These are phyloP conservation scores for Centropyge bicolor DNA, from an alignment of 2,797 vertebrate species.

Conservation along the genomic window DNA sequence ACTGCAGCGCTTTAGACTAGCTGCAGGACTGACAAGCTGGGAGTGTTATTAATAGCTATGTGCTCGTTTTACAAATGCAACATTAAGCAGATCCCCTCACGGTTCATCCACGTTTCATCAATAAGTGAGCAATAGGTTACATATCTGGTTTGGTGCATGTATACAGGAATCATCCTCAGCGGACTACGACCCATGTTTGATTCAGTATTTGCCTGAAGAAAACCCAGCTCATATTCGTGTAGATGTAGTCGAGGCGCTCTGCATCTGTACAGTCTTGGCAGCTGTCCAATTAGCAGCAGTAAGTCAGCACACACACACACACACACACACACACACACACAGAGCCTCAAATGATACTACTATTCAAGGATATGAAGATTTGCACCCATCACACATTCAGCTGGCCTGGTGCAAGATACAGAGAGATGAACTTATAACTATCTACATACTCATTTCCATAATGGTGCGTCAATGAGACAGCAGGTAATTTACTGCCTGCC, in stretches of 20 bases:
- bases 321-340: neutral
- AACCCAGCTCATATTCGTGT: constrained; percentile 7
- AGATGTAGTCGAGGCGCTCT: constrained; percentile 32
- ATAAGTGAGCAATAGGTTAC: constrained; percentile 26
- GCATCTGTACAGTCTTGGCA: constrained; percentile 31
- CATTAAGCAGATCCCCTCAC: constrained; percentile 20
- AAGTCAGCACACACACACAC: neutral
- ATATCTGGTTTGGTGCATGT: neutral
- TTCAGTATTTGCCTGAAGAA: constrained; percentile 21
- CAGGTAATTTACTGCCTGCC: constrained; percentile 33
- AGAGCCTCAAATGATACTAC: constrained; percentile 1
- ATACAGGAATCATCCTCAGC: constrained; percentile 9
- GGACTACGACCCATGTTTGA: neutral
- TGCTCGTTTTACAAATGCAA: constrained; percentile 43
- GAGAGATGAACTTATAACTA: constrained; percentile 27
- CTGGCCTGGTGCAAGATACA: neutral
- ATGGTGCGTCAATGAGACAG: constrained; percentile 20
- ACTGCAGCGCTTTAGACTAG: constrained; percentile 32
- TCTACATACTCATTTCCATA: constrained; percentile 36
- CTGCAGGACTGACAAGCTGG: constrained; percentile 24
- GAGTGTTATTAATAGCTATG: constrained; percentile 12
- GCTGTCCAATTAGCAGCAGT: constrained; percentile 32
- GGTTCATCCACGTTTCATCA: constrained; percentile 23
- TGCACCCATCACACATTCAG: constrained; percentile 16
- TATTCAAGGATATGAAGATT: constrained; percentile 25